Percentiles rank a stretch among this genome's conserved stretches.
Conservation (phyloP, 2,888 invertebrate genomes). For the Automeris io region DNA sequence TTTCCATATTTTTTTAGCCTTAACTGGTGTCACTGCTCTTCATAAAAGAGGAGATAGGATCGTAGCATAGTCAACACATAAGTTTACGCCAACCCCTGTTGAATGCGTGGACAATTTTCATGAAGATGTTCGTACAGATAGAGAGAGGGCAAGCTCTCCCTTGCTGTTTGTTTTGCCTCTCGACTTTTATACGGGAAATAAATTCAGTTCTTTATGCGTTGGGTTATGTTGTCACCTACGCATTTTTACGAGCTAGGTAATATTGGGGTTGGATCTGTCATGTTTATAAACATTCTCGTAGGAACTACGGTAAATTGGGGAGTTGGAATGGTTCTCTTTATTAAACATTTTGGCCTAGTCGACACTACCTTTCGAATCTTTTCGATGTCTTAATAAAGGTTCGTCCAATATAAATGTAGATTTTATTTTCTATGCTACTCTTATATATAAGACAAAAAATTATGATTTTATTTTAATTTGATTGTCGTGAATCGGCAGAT, state of each 20-base stretch:
- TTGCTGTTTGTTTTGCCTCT: constrained; percentile 27
- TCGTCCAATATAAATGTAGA: too few species aligned
- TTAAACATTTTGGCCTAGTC: too few species aligned
- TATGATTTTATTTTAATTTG: too few species aligned
- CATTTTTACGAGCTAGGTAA: constrained; percentile 40
- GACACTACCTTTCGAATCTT: too few species aligned
- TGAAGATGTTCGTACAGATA: constrained; percentile 35
- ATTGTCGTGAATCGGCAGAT: too few species aligned
- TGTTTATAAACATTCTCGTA: constrained; percentile 37
- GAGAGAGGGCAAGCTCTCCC: constrained; percentile 18
- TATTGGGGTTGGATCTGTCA: constrained; percentile 32
- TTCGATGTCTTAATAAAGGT: too few species aligned
- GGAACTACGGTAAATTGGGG: constrained; percentile 29
- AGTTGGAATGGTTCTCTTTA: constrained; percentile 11
- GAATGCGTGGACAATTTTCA: constrained; percentile 28
- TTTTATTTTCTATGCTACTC: too few species aligned
- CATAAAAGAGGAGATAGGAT: too few species aligned
- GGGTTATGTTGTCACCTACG: constrained; percentile 44
- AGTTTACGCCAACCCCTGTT: constrained; percentile 11
- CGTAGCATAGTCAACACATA: background rate
- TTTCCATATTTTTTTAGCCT: too few species aligned
- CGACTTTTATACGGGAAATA: constrained; percentile 44
- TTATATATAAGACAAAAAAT: too few species aligned
- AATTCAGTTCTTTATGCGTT: constrained; percentile 47
- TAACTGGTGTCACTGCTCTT: too few species aligned